Conservation (phyloP, 2,888 invertebrate genomes). For the Leptopilina syphax region DNA sequence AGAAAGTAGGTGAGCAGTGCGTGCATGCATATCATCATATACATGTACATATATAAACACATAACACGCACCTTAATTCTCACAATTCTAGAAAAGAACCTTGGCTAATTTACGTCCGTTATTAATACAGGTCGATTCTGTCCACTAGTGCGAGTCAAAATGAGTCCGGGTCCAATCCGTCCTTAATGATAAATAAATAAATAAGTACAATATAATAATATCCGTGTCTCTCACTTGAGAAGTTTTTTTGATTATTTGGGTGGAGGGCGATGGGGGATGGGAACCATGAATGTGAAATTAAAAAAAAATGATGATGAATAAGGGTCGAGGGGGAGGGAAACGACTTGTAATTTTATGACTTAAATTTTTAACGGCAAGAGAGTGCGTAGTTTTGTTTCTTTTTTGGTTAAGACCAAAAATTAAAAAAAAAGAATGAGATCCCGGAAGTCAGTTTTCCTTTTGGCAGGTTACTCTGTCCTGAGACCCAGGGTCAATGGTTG, state of each 20-base stretch:
- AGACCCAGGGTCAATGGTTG: constrained; percentile 27
- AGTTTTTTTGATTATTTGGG: not conserved
- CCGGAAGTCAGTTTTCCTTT: constrained; percentile 47
- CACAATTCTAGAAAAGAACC: constrained; percentile 12
- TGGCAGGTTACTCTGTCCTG: constrained; percentile 38
- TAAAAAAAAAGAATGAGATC: constrained; percentile 36
- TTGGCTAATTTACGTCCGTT: constrained; percentile 50
- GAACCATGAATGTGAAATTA: constrained; percentile 12
- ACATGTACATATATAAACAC: not conserved
- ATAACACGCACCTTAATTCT: constrained; percentile 15
- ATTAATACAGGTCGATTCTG: constrained; percentile 38
- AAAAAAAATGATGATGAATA: constrained; percentile 28
- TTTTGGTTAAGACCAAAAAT: constrained; percentile 4
- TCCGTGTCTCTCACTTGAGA: not conserved
- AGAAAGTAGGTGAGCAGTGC: constrained; percentile 59
- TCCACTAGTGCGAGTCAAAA: constrained; percentile 41
- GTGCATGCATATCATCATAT: constrained; percentile 42
- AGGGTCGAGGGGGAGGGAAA: constrained; percentile 19
- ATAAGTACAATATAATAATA: not conserved
- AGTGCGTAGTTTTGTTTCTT: constrained; percentile 27
- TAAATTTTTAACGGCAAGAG: constrained; percentile 59
- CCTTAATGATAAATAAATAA: constrained; percentile 36
- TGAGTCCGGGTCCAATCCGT: constrained; percentile 20
- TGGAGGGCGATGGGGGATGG: not conserved
- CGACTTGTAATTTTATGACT: constrained; percentile 53